Conservation (phyloP, 2,797 vertebrate genomes). For the Bucorvus abyssinicus region DNA sequence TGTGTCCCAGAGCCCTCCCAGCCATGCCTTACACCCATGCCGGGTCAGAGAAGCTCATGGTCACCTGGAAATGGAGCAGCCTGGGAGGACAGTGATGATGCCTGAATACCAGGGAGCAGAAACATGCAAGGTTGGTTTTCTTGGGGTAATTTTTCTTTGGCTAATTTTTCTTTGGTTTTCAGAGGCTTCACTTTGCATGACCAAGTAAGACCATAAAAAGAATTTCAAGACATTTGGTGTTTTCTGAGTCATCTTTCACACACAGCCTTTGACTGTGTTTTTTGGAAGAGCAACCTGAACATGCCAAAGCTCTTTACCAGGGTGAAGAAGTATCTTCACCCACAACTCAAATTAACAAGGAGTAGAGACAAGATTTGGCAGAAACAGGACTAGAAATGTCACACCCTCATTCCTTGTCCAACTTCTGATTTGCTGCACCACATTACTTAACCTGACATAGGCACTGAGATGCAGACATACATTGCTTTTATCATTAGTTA, state of each 20-base stretch:
- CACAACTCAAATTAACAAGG: not conserved
- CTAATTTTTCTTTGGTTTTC: not conserved
- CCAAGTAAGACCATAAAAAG: not conserved
- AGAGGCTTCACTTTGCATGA: not conserved
- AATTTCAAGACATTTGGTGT: not conserved
- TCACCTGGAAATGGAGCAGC: not conserved
- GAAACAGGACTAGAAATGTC: not conserved
- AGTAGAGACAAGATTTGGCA: not conserved
- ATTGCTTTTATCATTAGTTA: not conserved
- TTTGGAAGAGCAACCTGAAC: not conserved
- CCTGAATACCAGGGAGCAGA: not conserved
- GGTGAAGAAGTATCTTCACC: not conserved
- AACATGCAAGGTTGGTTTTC: not conserved
- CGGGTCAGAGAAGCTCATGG: not conserved
- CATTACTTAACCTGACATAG: not conserved
- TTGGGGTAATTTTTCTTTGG: not conserved
- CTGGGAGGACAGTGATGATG: rapidly evolving
- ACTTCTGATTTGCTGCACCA: not conserved
- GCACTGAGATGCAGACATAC: not conserved
- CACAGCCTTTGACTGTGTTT: not conserved
- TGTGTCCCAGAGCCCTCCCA: not conserved
- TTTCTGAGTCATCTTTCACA: not conserved
- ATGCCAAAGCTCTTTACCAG: not conserved
- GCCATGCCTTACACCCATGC: not conserved
- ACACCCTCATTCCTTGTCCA: not conserved